Conservation (phyloP, 37 sponge, comb jelly and placozoan genomes). For the Cladorhizidae sp. region DNA sequence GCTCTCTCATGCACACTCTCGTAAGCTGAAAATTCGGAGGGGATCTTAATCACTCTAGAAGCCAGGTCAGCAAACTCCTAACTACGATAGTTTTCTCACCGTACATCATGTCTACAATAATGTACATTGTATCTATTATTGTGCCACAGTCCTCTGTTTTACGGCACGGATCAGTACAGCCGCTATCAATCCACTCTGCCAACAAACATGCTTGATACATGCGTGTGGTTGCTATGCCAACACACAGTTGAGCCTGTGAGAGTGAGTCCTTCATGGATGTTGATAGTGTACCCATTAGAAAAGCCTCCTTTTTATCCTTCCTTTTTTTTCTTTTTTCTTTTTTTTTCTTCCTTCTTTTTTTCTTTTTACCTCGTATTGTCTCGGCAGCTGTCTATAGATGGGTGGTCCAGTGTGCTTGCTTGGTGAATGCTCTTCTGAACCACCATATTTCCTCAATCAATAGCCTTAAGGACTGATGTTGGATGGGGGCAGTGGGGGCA, state of each 20-base stretch:
- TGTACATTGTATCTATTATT: background rate
- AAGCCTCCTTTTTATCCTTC: no score
- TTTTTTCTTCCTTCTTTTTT: no score
- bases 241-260: background rate
- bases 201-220: constrained; percentile 3
- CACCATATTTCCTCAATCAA: no score
- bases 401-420: no score
- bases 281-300: no score
- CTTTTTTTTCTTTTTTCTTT: no score
- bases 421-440: no score
- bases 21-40: constrained; percentile 3
- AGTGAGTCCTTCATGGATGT: background rate
- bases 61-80: constrained; percentile 14
- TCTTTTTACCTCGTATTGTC: no score
- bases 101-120: background rate
- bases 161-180: no score
- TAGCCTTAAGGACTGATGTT: no score
- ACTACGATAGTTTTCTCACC: background rate
- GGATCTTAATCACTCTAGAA: background rate
- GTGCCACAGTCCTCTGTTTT: background rate
- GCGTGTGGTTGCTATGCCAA: background rate
- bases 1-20: background rate
- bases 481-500: no score
- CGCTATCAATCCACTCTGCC: background rate
- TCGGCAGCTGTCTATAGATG: no score